Percentiles rank a stretch among this genome's conserved stretches.
phyloP scores from a whole-genome alignment of 2,797 vertebrate species.

The Australoheros facetus region DNA sequence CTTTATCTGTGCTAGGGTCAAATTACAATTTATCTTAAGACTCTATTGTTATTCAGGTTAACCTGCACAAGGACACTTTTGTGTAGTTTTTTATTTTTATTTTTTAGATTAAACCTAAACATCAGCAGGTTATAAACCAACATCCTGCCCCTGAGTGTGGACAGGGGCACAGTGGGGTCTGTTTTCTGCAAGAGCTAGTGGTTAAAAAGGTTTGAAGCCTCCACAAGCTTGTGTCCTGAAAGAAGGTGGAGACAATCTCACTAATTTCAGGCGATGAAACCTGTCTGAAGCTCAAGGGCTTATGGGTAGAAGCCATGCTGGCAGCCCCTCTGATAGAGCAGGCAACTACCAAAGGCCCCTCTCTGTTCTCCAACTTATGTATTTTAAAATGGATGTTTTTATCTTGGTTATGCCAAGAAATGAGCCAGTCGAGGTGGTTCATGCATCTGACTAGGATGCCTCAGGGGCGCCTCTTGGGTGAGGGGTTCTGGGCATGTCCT shows the following conservation, averaged over 20 bases:
- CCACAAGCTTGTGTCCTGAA: too few relatives aligned
- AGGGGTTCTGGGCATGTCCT: too few relatives aligned
- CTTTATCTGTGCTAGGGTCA: too few relatives aligned
- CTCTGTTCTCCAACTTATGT: background rate
- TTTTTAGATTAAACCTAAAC: too few relatives aligned
- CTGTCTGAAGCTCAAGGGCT: background rate
- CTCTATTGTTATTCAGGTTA: rapidly evolving
- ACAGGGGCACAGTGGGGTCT: background rate
- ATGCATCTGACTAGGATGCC: too few relatives aligned
- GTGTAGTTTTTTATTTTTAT: too few relatives aligned
- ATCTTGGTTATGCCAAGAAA: too few relatives aligned
- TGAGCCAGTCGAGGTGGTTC: too few relatives aligned
- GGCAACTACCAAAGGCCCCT: background rate
- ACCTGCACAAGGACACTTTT: background rate
- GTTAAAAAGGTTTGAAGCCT: background rate
- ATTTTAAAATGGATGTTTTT: background rate
- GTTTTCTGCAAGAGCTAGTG: background rate
- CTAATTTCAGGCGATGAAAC: background rate
- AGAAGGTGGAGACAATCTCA: background rate
- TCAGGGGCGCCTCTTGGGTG: too few relatives aligned
- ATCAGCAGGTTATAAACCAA: background rate
- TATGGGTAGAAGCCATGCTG: background rate
- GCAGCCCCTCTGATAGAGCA: background rate
- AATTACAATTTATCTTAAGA: background rate
- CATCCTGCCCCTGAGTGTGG: background rate